These are phyloP conservation scores for Agonopterix heracliana DNA, from an alignment of 2,888 invertebrate species.

Conservation along the genomic window DNA sequence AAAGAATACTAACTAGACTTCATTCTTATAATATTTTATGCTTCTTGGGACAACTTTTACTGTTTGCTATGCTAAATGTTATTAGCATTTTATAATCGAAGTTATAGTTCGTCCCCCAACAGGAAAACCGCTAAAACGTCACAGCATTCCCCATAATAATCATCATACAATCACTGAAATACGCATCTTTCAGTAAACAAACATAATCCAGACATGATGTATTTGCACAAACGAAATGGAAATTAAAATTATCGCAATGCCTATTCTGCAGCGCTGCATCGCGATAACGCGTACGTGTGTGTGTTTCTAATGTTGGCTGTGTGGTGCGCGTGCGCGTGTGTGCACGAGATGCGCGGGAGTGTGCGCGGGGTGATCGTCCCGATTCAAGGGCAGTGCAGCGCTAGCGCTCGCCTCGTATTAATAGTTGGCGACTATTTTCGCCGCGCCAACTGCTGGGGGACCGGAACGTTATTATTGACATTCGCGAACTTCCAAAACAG, in stretches of 20 bases:
- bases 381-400: conserved; percentile 73
- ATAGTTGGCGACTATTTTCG: conserved; percentile 74
- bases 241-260: conserved; percentile 59
- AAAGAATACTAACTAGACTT: too few species aligned
- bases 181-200: conserved; percentile 2
- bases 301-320: conserved; percentile 16
- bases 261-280: conserved; percentile 61
- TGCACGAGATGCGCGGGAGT: conserved; percentile 38
- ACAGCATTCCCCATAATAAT: too few species aligned
- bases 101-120: too few species aligned
- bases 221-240: conserved; percentile 58
- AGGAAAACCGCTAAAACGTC: too few species aligned
- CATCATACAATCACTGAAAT: too few species aligned
- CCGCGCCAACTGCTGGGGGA: conserved; percentile 60
- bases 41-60: too few species aligned
- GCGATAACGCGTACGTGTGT: conserved; percentile 38
- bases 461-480: conserved; percentile 72
- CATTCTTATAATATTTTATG: too few species aligned
- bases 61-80: too few species aligned
- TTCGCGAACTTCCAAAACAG: conserved; percentile 64
- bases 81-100: too few species aligned
- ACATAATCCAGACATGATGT: not conserved
- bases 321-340: conserved; percentile 20
- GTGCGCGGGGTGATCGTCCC: conserved; percentile 71
- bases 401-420: conserved; percentile 68